These are phyloP conservation scores for Brachypterus glaber DNA, from an alignment of 2,888 invertebrate genomes.

Conservation along the genomic window DNA sequence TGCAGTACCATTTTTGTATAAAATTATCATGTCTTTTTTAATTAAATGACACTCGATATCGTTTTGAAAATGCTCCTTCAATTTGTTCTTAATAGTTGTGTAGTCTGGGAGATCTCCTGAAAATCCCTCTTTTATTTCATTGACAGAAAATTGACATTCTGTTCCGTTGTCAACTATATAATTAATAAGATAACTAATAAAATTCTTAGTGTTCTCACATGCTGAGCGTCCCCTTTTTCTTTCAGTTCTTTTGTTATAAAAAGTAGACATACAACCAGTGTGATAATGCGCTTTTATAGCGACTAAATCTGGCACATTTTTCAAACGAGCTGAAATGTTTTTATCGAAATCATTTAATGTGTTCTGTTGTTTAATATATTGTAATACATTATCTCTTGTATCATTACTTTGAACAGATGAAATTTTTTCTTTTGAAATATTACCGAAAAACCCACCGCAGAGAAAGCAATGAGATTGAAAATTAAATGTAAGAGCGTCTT, in stretches of 20 bases:
- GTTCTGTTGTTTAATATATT: slow-evolving; percentile 21
- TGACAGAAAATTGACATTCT: not conserved
- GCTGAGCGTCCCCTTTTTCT: slow-evolving; percentile 23
- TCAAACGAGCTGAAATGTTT: slow-evolving; percentile 21
- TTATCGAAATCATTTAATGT: slow-evolving; percentile 22
- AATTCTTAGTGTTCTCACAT: slow-evolving; percentile 23
- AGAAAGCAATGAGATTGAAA: slow-evolving; percentile 21
- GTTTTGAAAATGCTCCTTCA: slow-evolving; percentile 24
- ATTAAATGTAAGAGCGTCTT: slow-evolving; percentile 20
- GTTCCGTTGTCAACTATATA: slow-evolving; percentile 10
- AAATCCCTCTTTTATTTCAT: not conserved
- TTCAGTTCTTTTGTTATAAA: slow-evolving; percentile 23
- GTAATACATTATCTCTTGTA: slow-evolving; percentile 23
- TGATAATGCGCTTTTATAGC: slow-evolving; percentile 24
- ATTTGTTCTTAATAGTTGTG: slow-evolving; percentile 9
- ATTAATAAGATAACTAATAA: slow-evolving; percentile 23
- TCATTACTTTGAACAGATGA: slow-evolving; percentile 21
- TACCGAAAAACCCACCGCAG: slow-evolving; percentile 19
- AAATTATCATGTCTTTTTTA: slow-evolving; percentile 24
- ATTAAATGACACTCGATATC: slow-evolving; percentile 23
- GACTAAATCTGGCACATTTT: slow-evolving; percentile 22
- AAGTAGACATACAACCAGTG: slow-evolving; percentile 24
- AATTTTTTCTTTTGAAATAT: slow-evolving; percentile 16
- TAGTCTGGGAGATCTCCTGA: not conserved
- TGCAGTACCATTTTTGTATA: slow-evolving; percentile 25